These are phyloP conservation scores for Dryocosmus kuriphilus DNA, from an alignment of 2,888 invertebrate species.

Conservation along the genomic window DNA sequence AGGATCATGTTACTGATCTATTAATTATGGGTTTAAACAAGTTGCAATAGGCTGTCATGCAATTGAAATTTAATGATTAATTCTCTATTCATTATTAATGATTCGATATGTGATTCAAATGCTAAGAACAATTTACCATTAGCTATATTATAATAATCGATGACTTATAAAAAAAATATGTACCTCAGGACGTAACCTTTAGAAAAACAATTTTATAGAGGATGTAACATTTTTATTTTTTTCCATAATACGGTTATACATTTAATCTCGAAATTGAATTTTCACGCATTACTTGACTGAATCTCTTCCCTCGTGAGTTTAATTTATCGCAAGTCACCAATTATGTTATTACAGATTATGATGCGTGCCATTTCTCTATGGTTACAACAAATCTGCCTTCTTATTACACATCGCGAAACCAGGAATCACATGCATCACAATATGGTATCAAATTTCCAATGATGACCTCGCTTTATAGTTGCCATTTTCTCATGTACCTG, in stretches of 20 bases:
- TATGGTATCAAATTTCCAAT: constrained; percentile 16
- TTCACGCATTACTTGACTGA: background rate
- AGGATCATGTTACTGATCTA: constrained; percentile 68
- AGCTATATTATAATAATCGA: too few species aligned
- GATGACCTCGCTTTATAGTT: constrained; percentile 31
- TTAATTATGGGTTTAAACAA: constrained; percentile 61
- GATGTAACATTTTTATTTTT: too few species aligned
- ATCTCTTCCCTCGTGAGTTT: background rate
- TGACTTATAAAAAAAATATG: too few species aligned
- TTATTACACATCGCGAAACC: constrained; percentile 17
- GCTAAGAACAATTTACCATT: too few species aligned
- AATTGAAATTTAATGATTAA: background rate
- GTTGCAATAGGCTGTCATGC: constrained; percentile 51
- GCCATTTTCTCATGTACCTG: constrained; percentile 6
- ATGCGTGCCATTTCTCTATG: constrained; percentile 16
- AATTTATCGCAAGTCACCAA: background rate
- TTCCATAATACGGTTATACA: background rate
- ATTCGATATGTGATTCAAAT: too few species aligned
- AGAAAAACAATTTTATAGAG: too few species aligned
- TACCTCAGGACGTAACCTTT: too few species aligned
- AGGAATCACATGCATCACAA: background rate
- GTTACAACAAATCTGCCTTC: constrained; percentile 10
- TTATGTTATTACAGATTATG: constrained; percentile 22
- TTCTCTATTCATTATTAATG: background rate
- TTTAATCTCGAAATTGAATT: background rate